A percentile compares a stretch with the other conserved stretches of the same genome.
phyloP scores from a whole-genome alignment of 2,113 vertebrate genomes.

The Nicator chloris region DNA sequence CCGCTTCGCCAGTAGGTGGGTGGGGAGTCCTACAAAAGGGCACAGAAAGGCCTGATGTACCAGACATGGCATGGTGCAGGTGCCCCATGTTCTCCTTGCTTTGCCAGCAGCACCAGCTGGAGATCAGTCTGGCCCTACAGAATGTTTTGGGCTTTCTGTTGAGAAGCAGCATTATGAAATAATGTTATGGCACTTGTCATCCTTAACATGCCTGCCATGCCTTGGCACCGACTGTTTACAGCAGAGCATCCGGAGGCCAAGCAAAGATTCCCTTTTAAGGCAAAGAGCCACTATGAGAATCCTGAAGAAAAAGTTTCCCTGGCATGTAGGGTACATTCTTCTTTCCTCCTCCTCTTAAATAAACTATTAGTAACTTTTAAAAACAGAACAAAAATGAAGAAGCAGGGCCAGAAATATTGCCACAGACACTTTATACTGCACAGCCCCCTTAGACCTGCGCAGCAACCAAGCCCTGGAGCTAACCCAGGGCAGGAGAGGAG shows the following conservation, averaged over 20 bases:
- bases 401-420: conserved; percentile 8
- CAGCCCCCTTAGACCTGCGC: neutral
- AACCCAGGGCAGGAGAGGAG: neutral
- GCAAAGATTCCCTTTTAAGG: conserved; percentile 75
- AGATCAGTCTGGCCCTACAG: neutral
- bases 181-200: conserved; percentile 49
- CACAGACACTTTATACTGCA: neutral
- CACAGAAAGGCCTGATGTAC: neutral
- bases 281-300: conserved; percentile 64
- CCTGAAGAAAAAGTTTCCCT: conserved; percentile 58
- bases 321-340: conserved; percentile 67
- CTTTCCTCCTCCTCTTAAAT: conserved; percentile 66
- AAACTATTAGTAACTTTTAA: conserved; percentile 63
- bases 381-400: conserved; percentile 58
- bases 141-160: conserved; percentile 12
- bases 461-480: neutral
- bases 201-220: conserved; percentile 58
- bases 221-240: conserved; percentile 12
- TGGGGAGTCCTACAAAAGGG: neutral
- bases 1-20: neutral
- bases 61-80: neutral
- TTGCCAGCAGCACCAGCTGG: conserved; percentile 7
- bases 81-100: neutral
- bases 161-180: conserved; percentile 25
- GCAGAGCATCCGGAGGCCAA: conserved; percentile 24